Percentiles rank a stretch among this genome's conserved stretches.
These are phyloP conservation scores for Pteropus rufus DNA, from an alignment of 2,797 vertebrate species.

Conservation along the genomic window DNA sequence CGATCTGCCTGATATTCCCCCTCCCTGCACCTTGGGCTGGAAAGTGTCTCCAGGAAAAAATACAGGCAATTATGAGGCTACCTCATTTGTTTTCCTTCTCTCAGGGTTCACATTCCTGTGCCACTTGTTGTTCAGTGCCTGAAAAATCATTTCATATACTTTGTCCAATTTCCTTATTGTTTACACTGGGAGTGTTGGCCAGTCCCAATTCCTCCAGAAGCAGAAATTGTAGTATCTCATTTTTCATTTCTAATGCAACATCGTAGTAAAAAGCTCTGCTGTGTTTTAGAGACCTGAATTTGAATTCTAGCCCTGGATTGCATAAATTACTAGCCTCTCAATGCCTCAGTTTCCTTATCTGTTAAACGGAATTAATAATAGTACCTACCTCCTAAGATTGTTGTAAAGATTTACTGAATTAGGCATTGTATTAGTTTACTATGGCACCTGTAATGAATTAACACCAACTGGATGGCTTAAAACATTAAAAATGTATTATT, in stretches of 20 bases:
- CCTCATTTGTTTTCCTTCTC: not conserved
- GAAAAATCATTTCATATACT: not conserved
- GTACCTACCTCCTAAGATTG: not conserved
- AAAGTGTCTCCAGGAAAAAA: not conserved
- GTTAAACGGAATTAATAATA: not conserved
- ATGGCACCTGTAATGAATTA: not conserved
- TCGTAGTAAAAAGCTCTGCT: not conserved
- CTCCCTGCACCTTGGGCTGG: not conserved
- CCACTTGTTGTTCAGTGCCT: not conserved
- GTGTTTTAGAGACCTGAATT: not conserved
- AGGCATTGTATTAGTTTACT: not conserved
- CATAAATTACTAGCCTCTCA: not conserved
- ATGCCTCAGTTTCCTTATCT: not conserved
- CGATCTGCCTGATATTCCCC: not conserved
- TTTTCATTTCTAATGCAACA: not conserved
- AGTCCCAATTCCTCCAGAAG: not conserved
- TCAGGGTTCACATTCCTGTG: not conserved
- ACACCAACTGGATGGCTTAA: not conserved
- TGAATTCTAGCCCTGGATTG: not conserved
- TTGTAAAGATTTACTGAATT: not conserved
- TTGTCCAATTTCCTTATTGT: not conserved
- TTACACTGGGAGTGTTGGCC: not conserved
- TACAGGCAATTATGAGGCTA: not conserved
- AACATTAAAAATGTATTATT: not conserved
- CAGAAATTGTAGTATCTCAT: not conserved